Conservation (phyloP, 2,888 invertebrate genomes). For the Idaea aversata region DNA sequence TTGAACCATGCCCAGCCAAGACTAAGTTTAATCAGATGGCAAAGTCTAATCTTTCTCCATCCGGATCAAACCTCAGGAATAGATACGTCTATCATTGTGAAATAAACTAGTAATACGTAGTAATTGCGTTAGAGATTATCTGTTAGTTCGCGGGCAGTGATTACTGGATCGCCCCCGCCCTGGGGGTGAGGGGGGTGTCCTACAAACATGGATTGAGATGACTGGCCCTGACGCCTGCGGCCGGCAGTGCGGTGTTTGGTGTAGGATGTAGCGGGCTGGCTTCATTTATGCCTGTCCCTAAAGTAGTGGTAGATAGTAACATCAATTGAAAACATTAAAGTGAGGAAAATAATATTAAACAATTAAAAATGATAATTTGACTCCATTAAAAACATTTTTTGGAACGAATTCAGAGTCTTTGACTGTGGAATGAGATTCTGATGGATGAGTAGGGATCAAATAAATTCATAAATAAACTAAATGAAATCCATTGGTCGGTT, state of each 20-base stretch:
- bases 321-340: too few species aligned
- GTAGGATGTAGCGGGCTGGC: conserved; percentile 13
- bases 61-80: not conserved
- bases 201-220: conserved; percentile 62
- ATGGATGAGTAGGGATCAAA: too few species aligned
- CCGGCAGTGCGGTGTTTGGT: conserved; percentile 31
- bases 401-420: too few species aligned
- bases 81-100: not conserved
- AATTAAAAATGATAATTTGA: too few species aligned
- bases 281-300: not conserved
- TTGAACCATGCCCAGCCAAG: not conserved
- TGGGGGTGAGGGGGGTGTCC: conserved; percentile 36
- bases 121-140: conserved; percentile 12
- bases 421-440: too few species aligned
- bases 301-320: too few species aligned
- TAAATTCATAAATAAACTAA: too few species aligned
- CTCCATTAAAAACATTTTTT: too few species aligned
- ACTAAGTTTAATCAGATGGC: not conserved
- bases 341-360: too few species aligned
- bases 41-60: not conserved
- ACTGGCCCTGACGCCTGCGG: conserved; percentile 57
- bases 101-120: not conserved
- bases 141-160: conserved; percentile 42
- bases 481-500: too few species aligned
- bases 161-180: conserved; percentile 42